Evolutionary conservation across 2,113 vertebrate genomes (phyloP).

Genomic region (Rhinopomastus cyanomelas): DNA sequence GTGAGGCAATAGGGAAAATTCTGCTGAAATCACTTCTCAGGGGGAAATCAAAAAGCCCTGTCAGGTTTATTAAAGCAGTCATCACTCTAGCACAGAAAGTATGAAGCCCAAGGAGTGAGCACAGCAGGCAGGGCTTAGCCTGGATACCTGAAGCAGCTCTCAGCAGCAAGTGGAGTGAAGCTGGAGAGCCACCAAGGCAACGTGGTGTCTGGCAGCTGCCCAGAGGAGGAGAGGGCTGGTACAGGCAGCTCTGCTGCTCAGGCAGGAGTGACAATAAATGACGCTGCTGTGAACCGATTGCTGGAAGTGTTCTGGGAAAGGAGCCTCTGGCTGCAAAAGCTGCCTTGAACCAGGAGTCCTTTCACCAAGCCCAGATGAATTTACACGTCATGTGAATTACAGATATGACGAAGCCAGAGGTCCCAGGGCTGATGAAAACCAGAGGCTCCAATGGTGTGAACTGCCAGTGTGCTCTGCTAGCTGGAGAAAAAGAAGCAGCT

Average conservation of each 20-base stretch:
- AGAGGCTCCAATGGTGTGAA: background rate
- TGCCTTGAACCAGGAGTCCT: background rate
- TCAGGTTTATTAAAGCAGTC: background rate
- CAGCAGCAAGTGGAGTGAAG: constrained; percentile 21
- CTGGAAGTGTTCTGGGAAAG: background rate
- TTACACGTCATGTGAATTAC: background rate
- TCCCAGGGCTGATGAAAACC: background rate
- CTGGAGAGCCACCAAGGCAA: background rate
- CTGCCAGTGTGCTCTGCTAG: background rate
- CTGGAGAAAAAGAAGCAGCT: background rate
- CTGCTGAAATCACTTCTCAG: background rate
- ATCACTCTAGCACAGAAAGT: background rate
- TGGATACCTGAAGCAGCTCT: background rate
- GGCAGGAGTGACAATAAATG: background rate
- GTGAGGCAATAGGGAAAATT: background rate
- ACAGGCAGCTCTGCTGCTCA: background rate
- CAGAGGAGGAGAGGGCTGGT: background rate
- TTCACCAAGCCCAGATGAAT: background rate
- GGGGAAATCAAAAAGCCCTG: background rate
- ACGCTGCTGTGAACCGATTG: background rate
- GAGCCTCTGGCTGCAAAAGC: background rate
- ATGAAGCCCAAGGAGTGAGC: background rate
- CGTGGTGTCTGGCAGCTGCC: background rate
- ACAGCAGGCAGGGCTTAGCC: background rate
- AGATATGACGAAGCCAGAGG: background rate